A percentile compares a stretch with the other conserved stretches of the same genome.
Evolutionary conservation across 1,140 invertebrate species (phyloP).

Genomic region (Drosophila bocqueti): DNA sequence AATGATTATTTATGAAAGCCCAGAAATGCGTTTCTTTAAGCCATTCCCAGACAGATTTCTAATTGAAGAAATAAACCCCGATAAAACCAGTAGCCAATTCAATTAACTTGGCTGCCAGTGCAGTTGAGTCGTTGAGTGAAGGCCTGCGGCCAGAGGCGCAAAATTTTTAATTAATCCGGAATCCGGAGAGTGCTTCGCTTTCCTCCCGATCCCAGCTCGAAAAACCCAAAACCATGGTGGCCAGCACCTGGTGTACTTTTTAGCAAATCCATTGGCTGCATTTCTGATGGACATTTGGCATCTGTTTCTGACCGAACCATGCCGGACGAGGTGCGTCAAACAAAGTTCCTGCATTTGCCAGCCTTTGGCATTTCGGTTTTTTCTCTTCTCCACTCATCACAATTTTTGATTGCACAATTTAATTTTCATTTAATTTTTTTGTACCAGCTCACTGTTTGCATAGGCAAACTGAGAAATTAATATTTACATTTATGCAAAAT

Average conservation of each 20-base stretch:
- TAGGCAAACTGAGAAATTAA: conserved; percentile 32
- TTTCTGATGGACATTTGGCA: conserved; percentile 72
- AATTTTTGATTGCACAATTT: conserved; percentile 71
- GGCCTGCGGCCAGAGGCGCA: conserved; percentile 44
- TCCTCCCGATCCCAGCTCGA: background rate
- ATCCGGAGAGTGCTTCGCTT: background rate
- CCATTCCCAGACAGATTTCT: background rate
- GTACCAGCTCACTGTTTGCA: conserved; percentile 35
- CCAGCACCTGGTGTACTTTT: conserved; percentile 48
- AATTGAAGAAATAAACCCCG: conserved; percentile 18
- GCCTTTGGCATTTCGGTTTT: conserved; percentile 53
- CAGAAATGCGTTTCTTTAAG: conserved; percentile 1
- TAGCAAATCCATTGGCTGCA: conserved; percentile 69
- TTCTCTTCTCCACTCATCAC: conserved; percentile 22
- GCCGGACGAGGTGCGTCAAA: conserved; percentile 19
- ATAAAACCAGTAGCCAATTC: conserved; percentile 40
- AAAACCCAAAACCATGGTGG: conserved; percentile 19
- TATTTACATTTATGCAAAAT: conserved; percentile 62
- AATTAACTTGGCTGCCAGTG: conserved; percentile 73
- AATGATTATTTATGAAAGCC: conserved; percentile 60
- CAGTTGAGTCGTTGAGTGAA: conserved; percentile 57
- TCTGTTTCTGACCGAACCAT: conserved; percentile 68
- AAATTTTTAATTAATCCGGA: conserved; percentile 71
- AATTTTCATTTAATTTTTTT: conserved; percentile 50
- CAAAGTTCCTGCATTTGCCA: conserved; percentile 54